Evolutionary conservation across 2,797 vertebrate species (phyloP).

Genomic region (Pseudomugil tenellus): DNA sequence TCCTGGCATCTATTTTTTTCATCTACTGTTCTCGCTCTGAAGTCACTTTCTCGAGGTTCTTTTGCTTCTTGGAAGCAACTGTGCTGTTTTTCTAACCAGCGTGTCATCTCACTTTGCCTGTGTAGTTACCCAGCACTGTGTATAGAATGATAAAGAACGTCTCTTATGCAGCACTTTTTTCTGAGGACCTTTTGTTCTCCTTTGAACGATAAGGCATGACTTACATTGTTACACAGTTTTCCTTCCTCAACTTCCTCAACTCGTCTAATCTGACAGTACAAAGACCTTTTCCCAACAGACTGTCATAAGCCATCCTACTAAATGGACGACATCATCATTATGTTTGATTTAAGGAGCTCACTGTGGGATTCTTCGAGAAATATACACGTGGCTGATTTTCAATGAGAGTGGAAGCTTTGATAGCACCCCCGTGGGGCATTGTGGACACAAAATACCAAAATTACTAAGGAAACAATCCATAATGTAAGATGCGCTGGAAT

Average conservation of each 20-base stretch:
- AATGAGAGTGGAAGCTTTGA: neutral
- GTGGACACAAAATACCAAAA: neutral
- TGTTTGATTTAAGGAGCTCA: constrained; percentile 12
- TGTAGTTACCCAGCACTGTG: neutral
- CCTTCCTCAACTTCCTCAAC: neutral
- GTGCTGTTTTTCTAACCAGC: constrained; percentile 32
- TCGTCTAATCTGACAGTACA: neutral
- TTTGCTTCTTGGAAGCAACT: constrained; percentile 39
- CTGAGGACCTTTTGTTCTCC: neutral
- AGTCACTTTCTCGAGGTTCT: constrained; percentile 37
- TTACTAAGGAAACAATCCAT: neutral
- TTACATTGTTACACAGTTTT: neutral
- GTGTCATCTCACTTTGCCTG: constrained; percentile 11
- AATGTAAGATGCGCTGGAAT: neutral
- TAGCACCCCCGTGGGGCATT: rapidly evolving
- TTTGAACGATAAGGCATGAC: constrained; percentile 6
- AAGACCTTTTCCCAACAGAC: neutral
- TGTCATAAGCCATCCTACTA: neutral
- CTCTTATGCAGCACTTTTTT: neutral
- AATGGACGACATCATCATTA: constrained; percentile 8
- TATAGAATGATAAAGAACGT: constrained; percentile 19
- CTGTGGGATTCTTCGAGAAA: neutral
- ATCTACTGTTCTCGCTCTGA: constrained; percentile 49
- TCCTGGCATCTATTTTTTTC: constrained; percentile 72
- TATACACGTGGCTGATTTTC: neutral